Evolutionary conservation across 1,140 invertebrate genomes (phyloP), one percentile per base, ranked within the genome.

Genomic region (Whitmania pigra): DNA sequence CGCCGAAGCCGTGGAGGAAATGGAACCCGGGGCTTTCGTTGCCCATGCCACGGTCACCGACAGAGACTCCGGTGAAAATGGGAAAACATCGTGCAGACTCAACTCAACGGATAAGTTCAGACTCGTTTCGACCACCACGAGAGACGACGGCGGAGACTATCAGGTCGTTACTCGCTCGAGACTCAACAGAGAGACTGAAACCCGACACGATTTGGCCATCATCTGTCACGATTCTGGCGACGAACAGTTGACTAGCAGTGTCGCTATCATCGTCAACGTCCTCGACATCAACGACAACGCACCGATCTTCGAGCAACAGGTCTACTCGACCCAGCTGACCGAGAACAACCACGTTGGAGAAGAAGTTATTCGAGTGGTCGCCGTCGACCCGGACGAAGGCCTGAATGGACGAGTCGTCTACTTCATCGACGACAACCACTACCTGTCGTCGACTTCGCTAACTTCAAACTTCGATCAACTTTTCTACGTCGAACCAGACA

Each of bases 231-330:
- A 96, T 81, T 91, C 89, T 18, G 81, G 80, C 0, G 66, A 68
- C 1, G 77, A 79, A 13, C 90, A 90, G 29, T 18, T 63, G 9
- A 25, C 57, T 1, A 63, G 3, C 57, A 31, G 22, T 18, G 22
- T 31, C 22, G 22, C 88, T 22, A 89, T 97, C 1, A 89, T 89
- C 77, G 89, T 97, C 54, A 87, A 90, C 77, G 88, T 98, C 18
- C 85, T 88, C 20, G 94, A 99, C 80, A 88, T 90, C 0, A 99
- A 99, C 80, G 94, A 99, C 80, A 93, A 97, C 81, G 80, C 89
- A 6, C 94, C 93, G 0, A 86, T 87, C 76, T 94, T 98, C 79
- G 81, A 88, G 11, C 86, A 90, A 67, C 78, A 86, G 0, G 84
- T 87, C 20, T 97, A 95, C 75, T 82, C 87, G 22, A 78, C 76